Evolutionary conservation across 2,888 invertebrate genomes (phyloP).

Genomic region (Acanthosoma haemorrhoidale): DNA sequence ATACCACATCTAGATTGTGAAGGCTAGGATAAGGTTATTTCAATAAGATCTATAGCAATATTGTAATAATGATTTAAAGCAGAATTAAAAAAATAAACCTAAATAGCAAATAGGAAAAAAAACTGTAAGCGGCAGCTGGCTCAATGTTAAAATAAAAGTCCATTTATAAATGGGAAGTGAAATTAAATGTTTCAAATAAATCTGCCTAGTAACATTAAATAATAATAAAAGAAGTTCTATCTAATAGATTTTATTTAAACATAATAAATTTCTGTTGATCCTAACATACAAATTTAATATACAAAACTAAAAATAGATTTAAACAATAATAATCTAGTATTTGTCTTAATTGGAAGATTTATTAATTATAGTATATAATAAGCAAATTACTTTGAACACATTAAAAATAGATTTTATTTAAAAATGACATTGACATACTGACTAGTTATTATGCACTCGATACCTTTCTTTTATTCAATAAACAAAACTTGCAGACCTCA

Average conservation of each 20-base stretch:
- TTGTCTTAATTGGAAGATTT: constrained; percentile 10
- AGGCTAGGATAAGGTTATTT: too few species aligned
- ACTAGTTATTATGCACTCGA: neutral
- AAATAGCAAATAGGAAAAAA: too few species aligned
- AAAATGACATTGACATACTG: neutral
- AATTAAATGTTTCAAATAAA: too few species aligned
- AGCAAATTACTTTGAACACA: neutral
- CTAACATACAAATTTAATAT: constrained; percentile 11
- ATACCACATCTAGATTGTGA: too few species aligned
- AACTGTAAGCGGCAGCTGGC: too few species aligned
- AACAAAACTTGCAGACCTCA: constrained; percentile 6
- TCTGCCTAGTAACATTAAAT: too few species aligned
- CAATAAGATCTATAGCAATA: too few species aligned
- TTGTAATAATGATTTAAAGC: too few species aligned
- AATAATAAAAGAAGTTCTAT: too few species aligned
- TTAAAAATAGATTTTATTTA: neutral
- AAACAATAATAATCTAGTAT: constrained; percentile 10
- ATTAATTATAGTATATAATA: neutral
- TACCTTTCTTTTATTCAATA: neutral
- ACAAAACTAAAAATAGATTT: constrained; percentile 3
- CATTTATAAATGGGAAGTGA: too few species aligned
- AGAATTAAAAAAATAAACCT: too few species aligned
- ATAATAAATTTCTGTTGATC: constrained; percentile 5
- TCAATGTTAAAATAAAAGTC: too few species aligned
- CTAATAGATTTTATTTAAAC: constrained; percentile 7